Evolutionary conservation across 1,140 invertebrate genomes (phyloP).

Genomic region (Micrasema minimum): DNA sequence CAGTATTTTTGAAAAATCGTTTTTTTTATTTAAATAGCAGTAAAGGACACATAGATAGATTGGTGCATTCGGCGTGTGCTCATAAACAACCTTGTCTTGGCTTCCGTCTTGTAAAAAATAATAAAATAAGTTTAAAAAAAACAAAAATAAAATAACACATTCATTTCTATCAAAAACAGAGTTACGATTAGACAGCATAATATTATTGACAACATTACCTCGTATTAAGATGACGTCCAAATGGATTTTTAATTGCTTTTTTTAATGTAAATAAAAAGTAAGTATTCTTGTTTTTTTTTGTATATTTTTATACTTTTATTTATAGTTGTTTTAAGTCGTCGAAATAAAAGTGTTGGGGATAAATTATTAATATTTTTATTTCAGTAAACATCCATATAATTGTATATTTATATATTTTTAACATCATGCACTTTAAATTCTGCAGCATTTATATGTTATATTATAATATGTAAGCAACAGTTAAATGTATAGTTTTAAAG

Average conservation of each 20-base stretch:
- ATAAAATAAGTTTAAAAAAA: slow-evolving; percentile 42
- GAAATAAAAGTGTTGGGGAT: slow-evolving; percentile 25
- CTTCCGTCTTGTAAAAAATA: slow-evolving; percentile 51
- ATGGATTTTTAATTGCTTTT: slow-evolving; percentile 35
- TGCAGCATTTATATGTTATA: slow-evolving; percentile 23
- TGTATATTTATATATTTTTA: slow-evolving; percentile 43
- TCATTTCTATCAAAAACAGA: slow-evolving; percentile 53
- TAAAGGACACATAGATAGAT: slow-evolving; percentile 34
- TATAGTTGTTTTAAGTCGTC: slow-evolving; percentile 35
- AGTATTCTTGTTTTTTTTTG: background rate
- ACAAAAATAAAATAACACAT: slow-evolving; percentile 52
- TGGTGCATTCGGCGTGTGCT: slow-evolving; percentile 49
- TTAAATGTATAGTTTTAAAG: slow-evolving; percentile 41
- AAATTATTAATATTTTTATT: slow-evolving; percentile 42
- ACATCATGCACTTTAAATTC: slow-evolving; percentile 40
- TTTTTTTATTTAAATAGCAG: background rate
- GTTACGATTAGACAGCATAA: slow-evolving; percentile 54
- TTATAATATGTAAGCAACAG: slow-evolving; percentile 44
- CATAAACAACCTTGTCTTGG: slow-evolving; percentile 53
- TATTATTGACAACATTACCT: slow-evolving; percentile 52
- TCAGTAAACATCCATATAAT: slow-evolving; percentile 45
- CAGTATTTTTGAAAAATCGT: background rate
- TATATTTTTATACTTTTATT: slow-evolving; percentile 21
- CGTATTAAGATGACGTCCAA: slow-evolving; percentile 45
- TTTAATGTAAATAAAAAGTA: background rate